Base-by-base conservation (phyloP, 1,140 invertebrate species). In the Zaprionus gabonicus region DNA sequence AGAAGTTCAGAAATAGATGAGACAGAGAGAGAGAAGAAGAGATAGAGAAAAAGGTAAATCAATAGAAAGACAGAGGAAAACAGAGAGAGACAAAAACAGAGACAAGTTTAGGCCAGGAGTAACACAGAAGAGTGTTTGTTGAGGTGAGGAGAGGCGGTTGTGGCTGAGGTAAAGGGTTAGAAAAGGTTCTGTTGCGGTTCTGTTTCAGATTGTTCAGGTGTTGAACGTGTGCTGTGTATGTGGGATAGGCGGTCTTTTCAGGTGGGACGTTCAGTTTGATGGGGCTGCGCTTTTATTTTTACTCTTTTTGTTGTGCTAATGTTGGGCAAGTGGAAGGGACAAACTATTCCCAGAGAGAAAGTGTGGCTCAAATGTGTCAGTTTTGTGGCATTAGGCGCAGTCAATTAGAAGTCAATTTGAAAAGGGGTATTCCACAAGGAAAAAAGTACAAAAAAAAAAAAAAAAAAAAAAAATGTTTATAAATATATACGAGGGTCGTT, bases 141-240 rank as follows among this genome's bases (percentile, higher is more conserved):
- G 5, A 44, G 41, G 41, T 3, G 41, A 20, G 41, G 9, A 34
- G 31, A 17, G 1, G 4, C 0, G 0, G 6, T 41, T n/a, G 38
- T 15, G 41, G n/a, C 20, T 20, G n/a, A 9, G 10, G 23, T n/a
- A 20, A 27, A 51, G 44, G 31, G 23, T 15, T 49, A 31, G 34
- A 25, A 28, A 56, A 31, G 64, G 62, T 77, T 76, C 66, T 51
- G 51, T 68, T 87, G 83, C 31, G 84, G 84, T 84, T 76, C 38
- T 63, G 56, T 66, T 77, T 70, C 59, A 71, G 80, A 66, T 87
- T 78, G 81, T 75, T 82, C 71, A 90, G 85, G 84, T 84, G 81
- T 64, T 72, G 81, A 75, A 27, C 63, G 66, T 55, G n/a, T 59
- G 31, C 3, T 34, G 7, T 34, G 31, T n/a, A n/a, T 34, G 9